Conservation (phyloP, 2,888 invertebrate species). For the Ophion ellenae region DNA sequence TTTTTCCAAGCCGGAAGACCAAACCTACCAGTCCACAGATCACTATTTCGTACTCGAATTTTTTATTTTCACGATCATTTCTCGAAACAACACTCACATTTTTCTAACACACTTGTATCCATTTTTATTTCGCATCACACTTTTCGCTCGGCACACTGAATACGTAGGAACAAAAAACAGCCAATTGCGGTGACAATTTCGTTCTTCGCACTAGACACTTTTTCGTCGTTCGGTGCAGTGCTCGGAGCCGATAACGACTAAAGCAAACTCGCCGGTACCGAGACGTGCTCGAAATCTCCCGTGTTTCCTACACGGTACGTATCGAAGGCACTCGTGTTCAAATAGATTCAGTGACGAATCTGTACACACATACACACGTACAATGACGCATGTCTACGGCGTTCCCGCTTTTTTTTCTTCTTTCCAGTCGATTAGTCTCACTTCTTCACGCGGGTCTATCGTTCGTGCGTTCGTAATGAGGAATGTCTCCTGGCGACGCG, state of each 20-base stretch:
- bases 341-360: constrained; percentile 55
- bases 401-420: constrained; percentile 4
- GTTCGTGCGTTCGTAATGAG: constrained; percentile 5
- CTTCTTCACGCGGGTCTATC: constrained; percentile 24
- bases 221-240: constrained; percentile 30
- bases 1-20: constrained; percentile 25
- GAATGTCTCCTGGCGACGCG: not conserved
- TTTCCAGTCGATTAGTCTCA: constrained; percentile 28
- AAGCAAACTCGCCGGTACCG: constrained; percentile 10
- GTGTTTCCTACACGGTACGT: constrained; percentile 2
- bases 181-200: constrained; percentile 13
- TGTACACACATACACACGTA: not conserved
- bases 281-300: constrained; percentile 16
- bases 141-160: not conserved
- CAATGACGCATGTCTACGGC: not conserved
- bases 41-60: not conserved
- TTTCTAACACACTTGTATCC: not conserved
- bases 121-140: not conserved
- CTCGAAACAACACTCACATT: not conserved
- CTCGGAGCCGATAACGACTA: constrained; percentile 36
- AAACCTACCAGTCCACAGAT: constrained; percentile 17
- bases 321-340: constrained; percentile 51
- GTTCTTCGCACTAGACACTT: not conserved
- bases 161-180: not conserved
- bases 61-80: not conserved